Conservation (phyloP, 2,888 invertebrate species). For the Catocala sponsa region DNA sequence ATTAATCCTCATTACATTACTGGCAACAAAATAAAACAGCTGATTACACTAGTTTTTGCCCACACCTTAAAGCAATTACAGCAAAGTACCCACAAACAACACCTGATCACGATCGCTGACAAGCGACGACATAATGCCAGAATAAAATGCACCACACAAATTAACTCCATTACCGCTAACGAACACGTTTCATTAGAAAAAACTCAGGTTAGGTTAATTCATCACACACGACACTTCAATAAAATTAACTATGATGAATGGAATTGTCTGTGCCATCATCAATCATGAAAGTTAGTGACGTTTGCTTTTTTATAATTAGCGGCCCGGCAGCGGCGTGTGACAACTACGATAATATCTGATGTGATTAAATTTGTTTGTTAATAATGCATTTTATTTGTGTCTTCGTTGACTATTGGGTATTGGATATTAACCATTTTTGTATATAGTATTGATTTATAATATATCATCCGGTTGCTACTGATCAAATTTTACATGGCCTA, state of each 20-base stretch:
- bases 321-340: constrained; percentile 51
- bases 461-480: neutral
- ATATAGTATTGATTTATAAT: neutral
- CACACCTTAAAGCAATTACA: constrained; percentile 38
- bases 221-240: constrained; percentile 79
- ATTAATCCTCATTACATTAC: constrained; percentile 2
- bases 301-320: constrained; percentile 53
- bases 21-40: constrained; percentile 23
- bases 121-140: constrained; percentile 33
- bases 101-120: constrained; percentile 37
- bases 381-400: neutral
- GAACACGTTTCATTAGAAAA: constrained; percentile 62
- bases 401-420: neutral
- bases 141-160: constrained; percentile 47
- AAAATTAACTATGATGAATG: constrained; percentile 87
- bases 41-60: constrained; percentile 17
- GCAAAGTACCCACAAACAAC: constrained; percentile 26
- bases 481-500: no score
- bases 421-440: neutral
- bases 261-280: constrained; percentile 76
- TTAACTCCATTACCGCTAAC: constrained; percentile 60
- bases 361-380: constrained; percentile 23
- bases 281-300: constrained; percentile 79
- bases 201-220: constrained; percentile 70
- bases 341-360: constrained; percentile 21